phyloP scores from a whole-genome alignment of 2,113 vertebrate genomes.

The Anguilla rostrata region DNA sequence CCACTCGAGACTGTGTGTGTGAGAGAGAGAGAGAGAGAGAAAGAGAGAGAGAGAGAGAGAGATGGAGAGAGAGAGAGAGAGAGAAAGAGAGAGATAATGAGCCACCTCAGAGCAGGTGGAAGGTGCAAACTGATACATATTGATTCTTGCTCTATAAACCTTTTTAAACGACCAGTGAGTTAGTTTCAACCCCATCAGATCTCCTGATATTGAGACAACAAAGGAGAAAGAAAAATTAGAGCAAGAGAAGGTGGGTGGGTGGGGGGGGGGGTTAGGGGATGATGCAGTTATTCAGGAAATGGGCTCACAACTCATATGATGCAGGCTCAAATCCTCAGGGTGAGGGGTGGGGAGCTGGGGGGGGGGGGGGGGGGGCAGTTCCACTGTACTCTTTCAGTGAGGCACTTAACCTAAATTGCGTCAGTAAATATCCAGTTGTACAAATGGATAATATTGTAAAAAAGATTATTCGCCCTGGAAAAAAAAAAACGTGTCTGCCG shows the following conservation, averaged over 20 bases:
- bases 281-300: not conserved
- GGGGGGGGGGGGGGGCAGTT: too few relatives aligned
- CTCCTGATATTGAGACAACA: conserved; percentile 13
- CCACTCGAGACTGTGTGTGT: conserved; percentile 85
- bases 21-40: conserved; percentile 21
- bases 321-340: not conserved
- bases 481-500: not conserved
- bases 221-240: conserved; percentile 33
- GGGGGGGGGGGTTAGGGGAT: conserved; percentile 33
- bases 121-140: not conserved
- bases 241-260: conserved; percentile 24
- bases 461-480: not conserved
- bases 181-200: not conserved
- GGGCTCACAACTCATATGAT: not conserved
- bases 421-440: not conserved
- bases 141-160: conserved; percentile 7
- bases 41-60: conserved; percentile 74
- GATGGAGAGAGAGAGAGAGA: conserved; percentile 37
- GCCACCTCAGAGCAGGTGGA: not conserved
- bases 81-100: not conserved
- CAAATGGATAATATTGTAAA: not conserved
- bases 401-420: not conserved
- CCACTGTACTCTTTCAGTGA: not conserved
- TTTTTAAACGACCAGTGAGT: conserved; percentile 26
- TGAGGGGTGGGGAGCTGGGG: too few relatives aligned